Conservation (phyloP, 2,888 invertebrate genomes). For the Mesorhabditis sp. region DNA sequence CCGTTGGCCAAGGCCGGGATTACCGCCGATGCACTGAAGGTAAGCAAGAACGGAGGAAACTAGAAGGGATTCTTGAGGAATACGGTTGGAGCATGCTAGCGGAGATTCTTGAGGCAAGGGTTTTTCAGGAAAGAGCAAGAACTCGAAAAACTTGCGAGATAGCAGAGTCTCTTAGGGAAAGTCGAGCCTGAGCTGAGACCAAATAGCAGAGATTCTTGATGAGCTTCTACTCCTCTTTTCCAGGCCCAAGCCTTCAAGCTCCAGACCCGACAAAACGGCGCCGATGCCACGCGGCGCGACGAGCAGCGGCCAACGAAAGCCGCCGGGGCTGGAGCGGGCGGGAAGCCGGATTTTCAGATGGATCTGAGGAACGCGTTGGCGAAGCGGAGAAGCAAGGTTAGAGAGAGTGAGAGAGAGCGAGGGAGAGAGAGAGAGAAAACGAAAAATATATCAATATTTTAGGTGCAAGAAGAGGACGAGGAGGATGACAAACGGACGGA, state of each 20-base stretch:
- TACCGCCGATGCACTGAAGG: constrained; percentile 30
- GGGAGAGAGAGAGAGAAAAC: too few species aligned
- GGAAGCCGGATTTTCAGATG: constrained; percentile 51
- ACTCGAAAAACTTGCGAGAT: too few species aligned
- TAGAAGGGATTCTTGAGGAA: background rate
- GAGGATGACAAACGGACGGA: constrained; percentile 28
- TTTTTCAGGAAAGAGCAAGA: too few species aligned
- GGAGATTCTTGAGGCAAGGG: too few species aligned
- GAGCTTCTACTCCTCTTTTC: background rate
- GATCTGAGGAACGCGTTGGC: constrained; percentile 57
- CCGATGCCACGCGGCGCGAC: background rate
- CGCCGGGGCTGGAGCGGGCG: background rate
- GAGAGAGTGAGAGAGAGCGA: background rate
- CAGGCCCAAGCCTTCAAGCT: constrained; percentile 9
- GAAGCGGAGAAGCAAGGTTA: constrained; percentile 51
- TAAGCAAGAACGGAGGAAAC: constrained; percentile 20
- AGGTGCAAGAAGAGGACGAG: constrained; percentile 43
- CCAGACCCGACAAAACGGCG: background rate
- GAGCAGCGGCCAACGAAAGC: background rate
- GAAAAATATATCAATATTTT: background rate
- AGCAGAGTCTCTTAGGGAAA: too few species aligned
- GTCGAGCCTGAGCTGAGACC: too few species aligned
- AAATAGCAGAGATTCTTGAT: too few species aligned
- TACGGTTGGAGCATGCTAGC: too few species aligned
- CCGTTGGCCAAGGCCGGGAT: constrained; percentile 17